These are phyloP conservation scores for Brachyrhaphis roseni DNA, from an alignment of 2,797 vertebrate species.

Conservation along the genomic window DNA sequence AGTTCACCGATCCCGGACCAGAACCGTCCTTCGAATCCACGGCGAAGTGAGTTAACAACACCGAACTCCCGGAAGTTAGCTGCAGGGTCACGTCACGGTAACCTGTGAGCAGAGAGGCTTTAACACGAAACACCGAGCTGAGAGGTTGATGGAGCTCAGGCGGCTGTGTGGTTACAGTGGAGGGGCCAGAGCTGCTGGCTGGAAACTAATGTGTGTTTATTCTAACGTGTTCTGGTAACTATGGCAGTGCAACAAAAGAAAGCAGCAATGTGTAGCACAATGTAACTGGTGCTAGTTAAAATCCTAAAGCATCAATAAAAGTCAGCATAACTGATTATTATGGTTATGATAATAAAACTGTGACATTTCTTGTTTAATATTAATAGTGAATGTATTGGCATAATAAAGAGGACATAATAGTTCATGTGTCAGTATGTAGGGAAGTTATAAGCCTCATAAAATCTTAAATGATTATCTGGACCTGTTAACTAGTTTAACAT, in stretches of 20 bases:
- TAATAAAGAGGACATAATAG: neutral
- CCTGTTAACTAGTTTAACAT: neutral
- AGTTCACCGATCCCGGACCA: neutral
- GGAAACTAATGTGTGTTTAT: neutral
- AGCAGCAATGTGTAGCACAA: neutral
- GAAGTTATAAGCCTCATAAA: neutral
- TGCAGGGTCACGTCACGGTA: neutral
- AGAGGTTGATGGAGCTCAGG: neutral
- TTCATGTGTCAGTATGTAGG: neutral
- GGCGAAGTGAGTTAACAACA: neutral
- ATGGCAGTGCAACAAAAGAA: neutral
- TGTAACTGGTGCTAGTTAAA: neutral
- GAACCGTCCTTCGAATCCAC: neutral
- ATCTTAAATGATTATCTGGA: neutral
- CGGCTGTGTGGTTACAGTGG: neutral
- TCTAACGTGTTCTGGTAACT: neutral
- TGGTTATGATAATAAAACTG: neutral
- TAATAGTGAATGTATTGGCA: neutral
- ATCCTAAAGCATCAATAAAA: neutral
- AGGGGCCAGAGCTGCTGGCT: neutral
- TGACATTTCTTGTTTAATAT: neutral
- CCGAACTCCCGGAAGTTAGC: neutral
- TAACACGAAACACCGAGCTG: neutral
- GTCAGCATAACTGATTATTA: neutral
- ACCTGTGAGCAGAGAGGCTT: neutral